phyloP scores from a whole-genome alignment of 2,113 vertebrate species.

The Pomatostomus ruficeps region DNA sequence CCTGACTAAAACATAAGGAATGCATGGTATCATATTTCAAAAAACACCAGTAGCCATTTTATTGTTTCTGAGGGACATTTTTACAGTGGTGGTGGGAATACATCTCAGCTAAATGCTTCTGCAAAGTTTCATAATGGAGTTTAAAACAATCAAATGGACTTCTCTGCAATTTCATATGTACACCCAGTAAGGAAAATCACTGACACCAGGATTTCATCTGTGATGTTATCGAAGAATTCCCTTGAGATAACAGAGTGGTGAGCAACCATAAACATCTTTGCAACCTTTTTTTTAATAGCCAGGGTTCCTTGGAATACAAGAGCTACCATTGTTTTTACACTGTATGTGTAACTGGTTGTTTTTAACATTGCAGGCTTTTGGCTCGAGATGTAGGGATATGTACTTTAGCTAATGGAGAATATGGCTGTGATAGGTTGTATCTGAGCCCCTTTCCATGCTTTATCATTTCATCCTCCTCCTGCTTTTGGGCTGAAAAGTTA shows the following conservation, averaged over 20 bases:
- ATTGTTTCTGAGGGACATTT: neutral
- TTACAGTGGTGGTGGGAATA: neutral
- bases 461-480: neutral
- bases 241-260: neutral
- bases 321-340: neutral
- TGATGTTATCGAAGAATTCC: neutral
- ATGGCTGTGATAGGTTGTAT: neutral
- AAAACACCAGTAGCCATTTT: neutral
- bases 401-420: neutral
- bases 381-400: neutral
- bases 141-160: neutral
- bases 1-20: neutral
- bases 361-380: neutral
- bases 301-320: neutral
- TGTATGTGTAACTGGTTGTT: neutral
- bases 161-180: neutral
- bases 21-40: neutral
- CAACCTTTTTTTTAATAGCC: neutral
- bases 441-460: neutral
- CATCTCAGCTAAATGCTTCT: neutral
- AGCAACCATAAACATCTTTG: neutral
- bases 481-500: neutral
- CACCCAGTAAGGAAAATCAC: neutral
- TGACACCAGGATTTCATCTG: neutral
- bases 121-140: neutral